Conservation (phyloP, 2,797 vertebrate genomes). For the Sciaenops ocellatus region DNA sequence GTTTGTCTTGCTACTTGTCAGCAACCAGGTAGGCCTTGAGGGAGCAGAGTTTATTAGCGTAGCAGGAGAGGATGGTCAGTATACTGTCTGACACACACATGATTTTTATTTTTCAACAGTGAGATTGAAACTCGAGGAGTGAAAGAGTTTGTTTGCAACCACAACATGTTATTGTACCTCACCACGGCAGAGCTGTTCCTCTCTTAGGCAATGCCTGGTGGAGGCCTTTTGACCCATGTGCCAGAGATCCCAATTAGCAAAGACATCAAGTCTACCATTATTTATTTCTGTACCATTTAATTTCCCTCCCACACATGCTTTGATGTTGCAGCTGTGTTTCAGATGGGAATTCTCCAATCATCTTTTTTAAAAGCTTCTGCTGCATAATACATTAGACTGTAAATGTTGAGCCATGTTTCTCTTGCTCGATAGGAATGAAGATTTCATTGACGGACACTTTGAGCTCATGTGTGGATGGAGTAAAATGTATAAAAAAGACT, state of each 20-base stretch:
- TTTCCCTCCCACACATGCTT: slow-evolving; percentile 77
- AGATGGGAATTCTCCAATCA: slow-evolving; percentile 78
- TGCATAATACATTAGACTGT: slow-evolving; percentile 78
- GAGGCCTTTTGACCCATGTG: slow-evolving; percentile 72
- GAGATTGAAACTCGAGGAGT: background rate
- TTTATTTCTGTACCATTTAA: slow-evolving; percentile 81
- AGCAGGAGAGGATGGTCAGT: slow-evolving; percentile 38
- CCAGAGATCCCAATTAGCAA: slow-evolving; percentile 81
- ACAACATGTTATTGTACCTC: slow-evolving; percentile 22
- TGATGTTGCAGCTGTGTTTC: slow-evolving; percentile 79
- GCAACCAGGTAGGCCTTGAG: slow-evolving; percentile 41
- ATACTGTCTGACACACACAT: slow-evolving; percentile 23
- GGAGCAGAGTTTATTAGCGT: slow-evolving; percentile 45
- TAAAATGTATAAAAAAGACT: slow-evolving; percentile 28
- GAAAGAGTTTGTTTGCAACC: slow-evolving; percentile 11
- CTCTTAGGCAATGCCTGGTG: slow-evolving; percentile 25
- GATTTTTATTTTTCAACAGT: slow-evolving; percentile 3
- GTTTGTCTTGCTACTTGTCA: slow-evolving; percentile 84
- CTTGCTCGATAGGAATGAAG: slow-evolving; percentile 51
- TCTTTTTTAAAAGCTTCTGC: slow-evolving; percentile 74
- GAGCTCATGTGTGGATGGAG: slow-evolving; percentile 20
- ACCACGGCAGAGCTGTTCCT: slow-evolving; percentile 25
- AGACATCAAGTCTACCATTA: slow-evolving; percentile 78
- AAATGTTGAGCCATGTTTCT: slow-evolving; percentile 71
- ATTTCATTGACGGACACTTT: slow-evolving; percentile 55